Evolutionary conservation across 2,888 invertebrate genomes (phyloP), one percentile per base, ranked within the genome.

Genomic region (Malacosoma neustria): DNA sequence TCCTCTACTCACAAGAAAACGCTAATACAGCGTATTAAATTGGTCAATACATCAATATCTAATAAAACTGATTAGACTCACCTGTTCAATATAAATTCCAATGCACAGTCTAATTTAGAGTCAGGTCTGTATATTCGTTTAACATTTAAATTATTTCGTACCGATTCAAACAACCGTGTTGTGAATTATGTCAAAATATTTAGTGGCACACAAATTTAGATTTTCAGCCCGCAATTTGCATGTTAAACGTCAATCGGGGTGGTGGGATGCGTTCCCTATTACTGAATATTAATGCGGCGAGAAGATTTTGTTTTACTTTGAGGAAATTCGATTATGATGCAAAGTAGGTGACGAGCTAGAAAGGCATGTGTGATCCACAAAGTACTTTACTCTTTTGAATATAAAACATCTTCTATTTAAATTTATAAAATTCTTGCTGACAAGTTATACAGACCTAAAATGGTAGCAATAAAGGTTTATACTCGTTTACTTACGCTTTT

Each of bases 211-310:
- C 71, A 79, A 79, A 81, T 77, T 79, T 76, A 80, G 76, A 82
- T 82, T 81, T 79, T 79, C 76, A 75, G 65, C 79, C 79, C 79
- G 81, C 80, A 84, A 84, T 84, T 84, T 85, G 80, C 84, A 85
- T 85, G 82, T 81, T 82, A 80, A 81, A 76, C 79, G 81, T 80
- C 84, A 81, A 84, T 77, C 75, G 68, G 64, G 51, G 33, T 62
- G 70, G 68, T 70, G 68, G 70, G 72, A 74, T 80, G 81, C 84
- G 82, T 76, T 65, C 77, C 80, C 77, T 81, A 77, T 75, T 74
- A 58, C 81, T 85, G 84, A 82, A 85, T 85, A 84, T 84, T 84
- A 84, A 85, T 84, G 77, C 51, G 62, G 64, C 65, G 69, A 57
- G 64, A 74, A 79, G 74, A 84, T 84, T 85, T 84, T 82, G 84